Evolutionary conservation across 2,113 vertebrate genomes (phyloP).

Genomic region (Genyomyrus donnyi): DNA sequence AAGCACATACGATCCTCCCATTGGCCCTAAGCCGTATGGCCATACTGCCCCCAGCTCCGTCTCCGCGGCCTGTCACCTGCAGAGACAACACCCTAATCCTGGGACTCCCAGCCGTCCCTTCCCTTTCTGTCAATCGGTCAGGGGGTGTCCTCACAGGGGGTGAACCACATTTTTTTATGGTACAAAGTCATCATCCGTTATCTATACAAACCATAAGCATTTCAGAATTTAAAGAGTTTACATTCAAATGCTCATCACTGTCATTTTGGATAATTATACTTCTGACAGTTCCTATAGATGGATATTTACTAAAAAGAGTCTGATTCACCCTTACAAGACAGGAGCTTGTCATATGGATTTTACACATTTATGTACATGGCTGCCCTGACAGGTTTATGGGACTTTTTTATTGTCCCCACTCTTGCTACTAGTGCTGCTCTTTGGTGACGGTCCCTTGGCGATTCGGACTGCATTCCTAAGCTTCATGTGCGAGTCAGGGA

Average conservation of each 20-base stretch:
- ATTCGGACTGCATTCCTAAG: neutral
- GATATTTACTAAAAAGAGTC: neutral
- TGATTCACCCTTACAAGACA: neutral
- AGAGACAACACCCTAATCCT: neutral
- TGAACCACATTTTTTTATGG: neutral
- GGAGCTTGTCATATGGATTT: neutral
- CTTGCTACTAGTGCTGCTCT: neutral
- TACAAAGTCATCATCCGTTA: neutral
- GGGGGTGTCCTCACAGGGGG: neutral
- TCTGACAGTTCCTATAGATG: neutral
- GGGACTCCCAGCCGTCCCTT: neutral
- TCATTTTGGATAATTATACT: neutral
- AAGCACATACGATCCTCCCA: neutral
- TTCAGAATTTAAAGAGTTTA: neutral
- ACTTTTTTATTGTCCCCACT: neutral
- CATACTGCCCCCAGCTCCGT: neutral
- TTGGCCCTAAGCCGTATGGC: neutral
- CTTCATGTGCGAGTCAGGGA: constrained; percentile 37
- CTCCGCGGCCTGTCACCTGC: neutral
- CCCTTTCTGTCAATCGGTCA: neutral
- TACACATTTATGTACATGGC: neutral
- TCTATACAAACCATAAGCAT: neutral
- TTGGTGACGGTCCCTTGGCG: neutral
- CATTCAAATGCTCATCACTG: neutral
- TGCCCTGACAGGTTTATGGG: neutral